Evolutionary conservation across 1,140 invertebrate genomes (phyloP).

Genomic region (Zaprionus vittiger): DNA sequence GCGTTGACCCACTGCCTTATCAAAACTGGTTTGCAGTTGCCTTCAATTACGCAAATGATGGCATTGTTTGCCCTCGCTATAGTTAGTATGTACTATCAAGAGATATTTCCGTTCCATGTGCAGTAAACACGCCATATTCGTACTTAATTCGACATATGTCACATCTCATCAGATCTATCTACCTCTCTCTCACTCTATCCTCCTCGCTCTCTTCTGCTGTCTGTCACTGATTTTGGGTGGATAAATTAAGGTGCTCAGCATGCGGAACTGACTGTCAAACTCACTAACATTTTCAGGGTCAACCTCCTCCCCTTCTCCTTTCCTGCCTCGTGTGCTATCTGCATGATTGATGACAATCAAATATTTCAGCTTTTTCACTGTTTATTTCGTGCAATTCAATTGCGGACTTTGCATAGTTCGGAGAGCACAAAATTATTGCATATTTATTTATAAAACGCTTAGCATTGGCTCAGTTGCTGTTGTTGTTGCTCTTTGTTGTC

Average conservation of each 20-base stretch:
- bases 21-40: conserved; percentile 31
- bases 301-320: neutral
- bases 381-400: conserved; percentile 17
- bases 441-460: conserved; percentile 57
- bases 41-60: conserved; percentile 42
- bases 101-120: conserved; percentile 36
- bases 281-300: conserved; percentile 24
- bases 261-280: conserved; percentile 43
- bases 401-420: conserved; percentile 17
- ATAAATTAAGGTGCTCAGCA: conserved; percentile 41
- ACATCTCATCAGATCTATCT: conserved; percentile 7
- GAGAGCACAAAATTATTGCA: conserved; percentile 42
- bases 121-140: conserved; percentile 15
- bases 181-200: neutral
- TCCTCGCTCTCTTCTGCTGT: neutral
- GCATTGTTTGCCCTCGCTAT: neutral
- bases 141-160: conserved; percentile 31
- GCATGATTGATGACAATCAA: conserved; percentile 54
- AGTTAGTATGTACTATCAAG: neutral
- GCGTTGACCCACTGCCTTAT: conserved; percentile 40
- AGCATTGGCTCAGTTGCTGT: conserved; percentile 17
- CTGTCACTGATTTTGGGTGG: conserved; percentile 19
- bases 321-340: conserved; percentile 10
- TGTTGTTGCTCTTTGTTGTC: conserved; percentile 22
- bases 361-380: conserved; percentile 32